These are phyloP conservation scores for Pantherophis alleghaniensis DNA, from an alignment of 2,797 vertebrate species.

Conservation along the genomic window DNA sequence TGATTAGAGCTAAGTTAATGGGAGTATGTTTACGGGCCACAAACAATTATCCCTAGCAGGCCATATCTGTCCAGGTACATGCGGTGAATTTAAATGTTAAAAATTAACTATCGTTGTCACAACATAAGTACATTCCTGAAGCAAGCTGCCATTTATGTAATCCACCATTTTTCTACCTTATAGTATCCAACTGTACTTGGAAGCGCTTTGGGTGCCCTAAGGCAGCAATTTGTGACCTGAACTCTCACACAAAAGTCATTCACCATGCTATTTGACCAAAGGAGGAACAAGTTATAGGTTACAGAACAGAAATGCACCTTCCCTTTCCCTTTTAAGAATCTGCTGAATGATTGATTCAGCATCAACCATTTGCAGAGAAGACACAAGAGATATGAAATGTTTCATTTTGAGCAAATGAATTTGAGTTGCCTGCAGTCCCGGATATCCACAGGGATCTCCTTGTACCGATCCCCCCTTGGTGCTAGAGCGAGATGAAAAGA, in stretches of 20 bases:
- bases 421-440: too few relatives aligned
- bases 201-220: not conserved
- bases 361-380: not conserved
- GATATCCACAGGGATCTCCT: not conserved
- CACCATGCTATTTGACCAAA: not conserved
- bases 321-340: not conserved
- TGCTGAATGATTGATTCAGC: not conserved
- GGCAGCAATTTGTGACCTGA: not conserved
- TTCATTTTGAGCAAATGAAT: not conserved
- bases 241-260: not conserved
- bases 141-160: not conserved
- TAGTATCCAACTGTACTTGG: too few relatives aligned
- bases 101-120: not conserved
- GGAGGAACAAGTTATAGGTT: not conserved
- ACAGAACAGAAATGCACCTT: not conserved
- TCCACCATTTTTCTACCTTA: not conserved
- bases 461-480: too few relatives aligned
- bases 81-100: not conserved
- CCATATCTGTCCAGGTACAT: not conserved
- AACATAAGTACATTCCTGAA: not conserved
- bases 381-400: not conserved
- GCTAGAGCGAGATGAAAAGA: not conserved
- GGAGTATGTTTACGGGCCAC: not conserved
- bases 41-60: not conserved
- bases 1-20: not conserved